Percentiles rank a stretch among this genome's conserved stretches.
Conservation (phyloP, 2,113 vertebrate genomes). For the Myodes glareolus region DNA sequence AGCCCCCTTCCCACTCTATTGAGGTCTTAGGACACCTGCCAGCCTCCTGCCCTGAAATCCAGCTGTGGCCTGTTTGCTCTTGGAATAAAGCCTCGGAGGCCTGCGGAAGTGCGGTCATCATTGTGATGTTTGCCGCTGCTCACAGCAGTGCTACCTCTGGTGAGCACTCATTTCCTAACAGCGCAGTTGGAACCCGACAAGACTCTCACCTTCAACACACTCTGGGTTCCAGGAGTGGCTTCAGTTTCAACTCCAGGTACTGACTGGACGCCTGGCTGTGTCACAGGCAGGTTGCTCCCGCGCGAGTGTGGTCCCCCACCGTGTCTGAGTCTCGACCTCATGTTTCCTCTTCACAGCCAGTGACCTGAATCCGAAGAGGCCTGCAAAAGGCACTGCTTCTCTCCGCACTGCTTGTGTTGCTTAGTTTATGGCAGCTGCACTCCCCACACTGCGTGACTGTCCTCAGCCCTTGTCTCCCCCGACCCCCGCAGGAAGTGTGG, state of each 20-base stretch:
- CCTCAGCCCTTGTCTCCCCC: neutral
- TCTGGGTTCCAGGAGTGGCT: no score
- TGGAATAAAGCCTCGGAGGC: neutral
- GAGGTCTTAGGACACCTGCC: no score
- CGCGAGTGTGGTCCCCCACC: no score
- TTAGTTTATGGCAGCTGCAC: neutral
- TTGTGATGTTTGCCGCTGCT: rapidly evolving
- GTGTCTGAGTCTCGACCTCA: no score
- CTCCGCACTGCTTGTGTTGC: no score
- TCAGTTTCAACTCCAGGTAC: neutral
- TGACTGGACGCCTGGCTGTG: no score
- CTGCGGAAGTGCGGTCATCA: neutral
- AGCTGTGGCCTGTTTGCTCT: neutral
- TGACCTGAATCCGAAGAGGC: neutral
- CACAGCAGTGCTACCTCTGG: neutral
- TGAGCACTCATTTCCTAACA: neutral
- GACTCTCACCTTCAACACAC: neutral
- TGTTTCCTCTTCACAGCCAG: neutral
- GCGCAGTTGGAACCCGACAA: neutral
- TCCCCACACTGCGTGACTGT: neutral
- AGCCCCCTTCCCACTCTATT: neutral
- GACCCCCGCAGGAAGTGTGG: rapidly evolving
- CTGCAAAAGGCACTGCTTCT: no score
- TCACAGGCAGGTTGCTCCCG: neutral
- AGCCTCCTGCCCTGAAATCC: neutral